A percentile compares a stretch with the other conserved stretches of the same genome.
Conservation (phyloP, 2,113 vertebrate species). For the Nibea coibor region DNA sequence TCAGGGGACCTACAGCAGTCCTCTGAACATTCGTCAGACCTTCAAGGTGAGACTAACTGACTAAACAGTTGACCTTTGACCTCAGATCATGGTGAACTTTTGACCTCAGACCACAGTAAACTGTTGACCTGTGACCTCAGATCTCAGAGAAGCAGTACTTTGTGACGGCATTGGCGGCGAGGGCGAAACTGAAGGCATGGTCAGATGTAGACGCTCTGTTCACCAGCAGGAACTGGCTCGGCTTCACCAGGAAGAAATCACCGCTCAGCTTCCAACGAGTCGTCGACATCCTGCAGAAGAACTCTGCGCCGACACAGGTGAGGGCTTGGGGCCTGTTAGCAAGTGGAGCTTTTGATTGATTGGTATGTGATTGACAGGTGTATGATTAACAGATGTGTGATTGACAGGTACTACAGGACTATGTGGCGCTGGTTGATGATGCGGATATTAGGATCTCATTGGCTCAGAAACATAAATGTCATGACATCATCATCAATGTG, state of each 20-base stretch:
- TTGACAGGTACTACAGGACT: slow-evolving; percentile 91
- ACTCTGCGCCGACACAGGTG: slow-evolving; percentile 92
- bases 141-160: slow-evolving; percentile 96
- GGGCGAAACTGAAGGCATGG: slow-evolving; percentile 94
- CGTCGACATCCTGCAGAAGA: slow-evolving; percentile 95
- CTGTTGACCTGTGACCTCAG: slow-evolving; percentile 74
- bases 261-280: slow-evolving; percentile 93
- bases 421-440: slow-evolving; percentile 92
- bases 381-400: neutral
- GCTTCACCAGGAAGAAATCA: slow-evolving; percentile 93
- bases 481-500: slow-evolving; percentile 94
- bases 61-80: no score
- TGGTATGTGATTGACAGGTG: neutral
- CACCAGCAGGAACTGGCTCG: slow-evolving; percentile 95
- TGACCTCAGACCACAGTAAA: no score
- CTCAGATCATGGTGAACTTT: no score
- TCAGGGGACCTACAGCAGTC: slow-evolving; percentile 95
- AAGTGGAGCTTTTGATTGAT: neutral
- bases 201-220: slow-evolving; percentile 93
- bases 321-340: neutral
- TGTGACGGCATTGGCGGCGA: slow-evolving; percentile 91
- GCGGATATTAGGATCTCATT: slow-evolving; percentile 87
- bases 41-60: slow-evolving; percentile 88
- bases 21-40: slow-evolving; percentile 92
- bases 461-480: slow-evolving; percentile 94